Conservation (phyloP, 2,797 vertebrate genomes). For the Myiothlypis coronata region DNA sequence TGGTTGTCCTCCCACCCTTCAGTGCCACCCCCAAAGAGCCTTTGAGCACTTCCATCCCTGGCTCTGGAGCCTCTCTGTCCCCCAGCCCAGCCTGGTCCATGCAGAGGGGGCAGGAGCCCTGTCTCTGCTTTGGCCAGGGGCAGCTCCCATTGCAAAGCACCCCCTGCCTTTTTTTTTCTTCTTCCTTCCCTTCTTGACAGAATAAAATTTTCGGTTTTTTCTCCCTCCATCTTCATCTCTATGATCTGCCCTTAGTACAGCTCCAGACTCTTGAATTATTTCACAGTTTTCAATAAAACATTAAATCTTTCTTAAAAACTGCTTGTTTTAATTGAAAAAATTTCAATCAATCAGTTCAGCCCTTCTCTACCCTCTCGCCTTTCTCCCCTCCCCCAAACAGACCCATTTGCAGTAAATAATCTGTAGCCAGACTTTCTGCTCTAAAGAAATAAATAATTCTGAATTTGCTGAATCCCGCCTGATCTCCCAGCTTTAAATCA, state of each 20-base stretch:
- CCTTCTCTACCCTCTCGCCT: conserved; percentile 17
- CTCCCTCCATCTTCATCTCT: not conserved
- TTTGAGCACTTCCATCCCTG: not conserved
- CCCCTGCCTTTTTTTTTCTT: not conserved
- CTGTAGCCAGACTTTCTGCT: conserved; percentile 57
- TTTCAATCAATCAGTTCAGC: conserved; percentile 49
- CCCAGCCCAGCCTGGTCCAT: not conserved
- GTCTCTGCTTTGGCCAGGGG: not conserved
- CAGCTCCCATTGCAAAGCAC: not conserved
- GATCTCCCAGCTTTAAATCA: conserved; percentile 67
- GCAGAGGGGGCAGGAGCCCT: not conserved
- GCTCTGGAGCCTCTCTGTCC: not conserved
- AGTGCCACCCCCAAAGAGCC: too few relatives aligned
- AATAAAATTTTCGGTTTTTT: not conserved
- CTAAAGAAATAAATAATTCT: conserved; percentile 71
- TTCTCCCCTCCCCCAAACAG: conserved; percentile 28
- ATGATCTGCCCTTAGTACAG: not conserved
- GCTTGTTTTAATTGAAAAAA: conserved; percentile 77
- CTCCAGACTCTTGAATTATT: conserved; percentile 51
- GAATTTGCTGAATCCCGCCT: conserved; percentile 69
- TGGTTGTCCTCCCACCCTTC: not conserved
- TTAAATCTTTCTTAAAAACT: conserved; percentile 74
- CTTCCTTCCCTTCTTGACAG: not conserved
- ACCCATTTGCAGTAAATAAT: conserved; percentile 72
- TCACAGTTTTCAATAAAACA: conserved; percentile 34